These are phyloP conservation scores for Petrocephalus zakoni DNA, from an alignment of 2,113 vertebrate genomes.

Conservation along the genomic window DNA sequence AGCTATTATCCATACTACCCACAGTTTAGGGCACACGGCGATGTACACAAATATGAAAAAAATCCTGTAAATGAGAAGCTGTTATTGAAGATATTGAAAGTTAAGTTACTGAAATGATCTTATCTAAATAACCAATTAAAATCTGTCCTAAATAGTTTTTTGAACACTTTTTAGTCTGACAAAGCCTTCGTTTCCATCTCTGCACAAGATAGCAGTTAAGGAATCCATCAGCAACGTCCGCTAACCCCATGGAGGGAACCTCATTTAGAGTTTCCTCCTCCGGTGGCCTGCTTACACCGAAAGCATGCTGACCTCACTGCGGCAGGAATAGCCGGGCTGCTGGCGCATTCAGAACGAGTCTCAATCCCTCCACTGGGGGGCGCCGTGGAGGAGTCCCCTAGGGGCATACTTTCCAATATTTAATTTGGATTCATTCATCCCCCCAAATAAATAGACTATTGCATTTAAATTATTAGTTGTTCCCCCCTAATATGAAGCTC, in stretches of 20 bases:
- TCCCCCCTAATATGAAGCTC: neutral
- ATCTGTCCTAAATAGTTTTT: neutral
- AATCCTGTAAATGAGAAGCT: neutral
- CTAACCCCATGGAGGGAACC: neutral
- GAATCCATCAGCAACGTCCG: neutral
- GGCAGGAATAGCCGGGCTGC: neutral
- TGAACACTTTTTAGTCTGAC: neutral
- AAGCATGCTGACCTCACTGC: slow-evolving; percentile 11
- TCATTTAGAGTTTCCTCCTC: neutral
- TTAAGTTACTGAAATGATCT: neutral
- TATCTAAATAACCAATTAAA: neutral
- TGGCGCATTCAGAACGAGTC: neutral
- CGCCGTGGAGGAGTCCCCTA: neutral
- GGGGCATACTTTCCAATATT: neutral
- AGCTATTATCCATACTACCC: neutral
- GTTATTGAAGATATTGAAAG: neutral
- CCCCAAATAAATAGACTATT: neutral
- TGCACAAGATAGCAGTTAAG: neutral
- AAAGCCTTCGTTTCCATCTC: neutral
- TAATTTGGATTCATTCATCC: neutral
- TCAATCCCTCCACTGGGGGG: neutral
- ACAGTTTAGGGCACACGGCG: neutral
- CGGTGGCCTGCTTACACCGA: neutral
- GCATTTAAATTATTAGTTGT: neutral
- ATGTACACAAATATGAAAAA: neutral